Conservation (phyloP, 2,888 invertebrate genomes). For the Pemphredon lugubris region DNA sequence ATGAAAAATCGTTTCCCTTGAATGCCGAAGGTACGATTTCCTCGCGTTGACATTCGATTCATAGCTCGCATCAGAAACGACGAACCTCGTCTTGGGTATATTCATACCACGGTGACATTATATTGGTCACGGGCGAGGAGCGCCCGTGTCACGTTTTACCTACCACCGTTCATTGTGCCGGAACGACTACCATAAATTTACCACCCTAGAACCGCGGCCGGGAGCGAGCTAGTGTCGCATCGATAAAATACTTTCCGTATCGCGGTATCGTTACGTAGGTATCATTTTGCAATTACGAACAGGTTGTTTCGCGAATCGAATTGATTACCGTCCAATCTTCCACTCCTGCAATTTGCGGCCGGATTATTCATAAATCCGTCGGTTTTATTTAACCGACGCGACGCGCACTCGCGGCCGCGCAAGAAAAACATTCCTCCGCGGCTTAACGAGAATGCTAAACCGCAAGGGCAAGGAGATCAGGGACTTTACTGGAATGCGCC, state of each 20-base stretch:
- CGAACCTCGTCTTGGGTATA: too few relatives aligned
- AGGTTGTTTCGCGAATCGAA: constrained; percentile 43
- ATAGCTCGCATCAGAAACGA: too few relatives aligned
- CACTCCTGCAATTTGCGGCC: constrained; percentile 29
- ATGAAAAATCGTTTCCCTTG: background rate
- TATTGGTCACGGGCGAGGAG: constrained; percentile 27
- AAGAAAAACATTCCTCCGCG: constrained; percentile 38
- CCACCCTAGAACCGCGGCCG: background rate
- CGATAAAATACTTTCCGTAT: constrained; percentile 28
- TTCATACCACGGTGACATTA: constrained; percentile 22
- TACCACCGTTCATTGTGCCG: background rate
- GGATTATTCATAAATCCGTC: constrained; percentile 50
- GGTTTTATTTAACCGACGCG: too few relatives aligned
- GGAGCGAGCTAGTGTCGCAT: background rate
- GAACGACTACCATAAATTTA: background rate
- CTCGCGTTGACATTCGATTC: too few relatives aligned
- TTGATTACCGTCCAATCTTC: constrained; percentile 43
- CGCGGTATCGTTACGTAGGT: constrained; percentile 17
- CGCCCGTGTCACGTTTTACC: constrained; percentile 1
- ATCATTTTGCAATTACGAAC: constrained; percentile 46
- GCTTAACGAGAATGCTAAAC: constrained; percentile 54
- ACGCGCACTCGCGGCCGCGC: constrained; percentile 2
- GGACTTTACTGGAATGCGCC: constrained; percentile 58
- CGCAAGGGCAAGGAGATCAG: constrained; percentile 60
- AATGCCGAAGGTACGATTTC: too few relatives aligned